A percentile compares a stretch with the other conserved stretches of the same genome.
Evolutionary conservation across 2,797 vertebrate species (phyloP).

Genomic region (Spizella passerina): DNA sequence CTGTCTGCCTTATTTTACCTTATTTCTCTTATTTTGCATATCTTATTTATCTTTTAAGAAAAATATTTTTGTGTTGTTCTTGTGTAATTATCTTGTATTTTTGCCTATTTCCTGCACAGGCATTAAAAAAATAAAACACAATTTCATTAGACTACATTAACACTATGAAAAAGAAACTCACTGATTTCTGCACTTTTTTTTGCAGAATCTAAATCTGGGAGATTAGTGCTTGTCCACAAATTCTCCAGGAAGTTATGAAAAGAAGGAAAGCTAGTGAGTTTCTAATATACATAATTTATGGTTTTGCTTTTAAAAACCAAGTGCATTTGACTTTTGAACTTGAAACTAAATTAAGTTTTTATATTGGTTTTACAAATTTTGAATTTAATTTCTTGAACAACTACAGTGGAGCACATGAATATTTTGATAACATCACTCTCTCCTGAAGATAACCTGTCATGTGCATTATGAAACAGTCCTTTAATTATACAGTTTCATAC

Average conservation of each 20-base stretch:
- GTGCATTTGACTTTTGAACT: neutral
- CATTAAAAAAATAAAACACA: neutral
- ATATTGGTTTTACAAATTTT: neutral
- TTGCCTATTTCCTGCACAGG: neutral
- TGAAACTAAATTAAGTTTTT: neutral
- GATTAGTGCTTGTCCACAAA: neutral
- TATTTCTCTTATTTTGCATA: neutral
- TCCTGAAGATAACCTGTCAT: neutral
- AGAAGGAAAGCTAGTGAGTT: neutral
- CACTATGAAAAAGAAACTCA: neutral
- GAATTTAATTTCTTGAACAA: neutral
- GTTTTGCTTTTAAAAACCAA: neutral
- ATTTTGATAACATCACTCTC: neutral
- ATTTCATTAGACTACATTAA: neutral
- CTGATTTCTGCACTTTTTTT: neutral
- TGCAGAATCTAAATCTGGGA: neutral
- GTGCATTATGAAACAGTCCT: neutral
- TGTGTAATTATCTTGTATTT: neutral
- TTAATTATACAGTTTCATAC: neutral
- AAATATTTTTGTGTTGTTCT: neutral
- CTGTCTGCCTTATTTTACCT: neutral
- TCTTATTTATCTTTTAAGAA: neutral
- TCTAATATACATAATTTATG: neutral
- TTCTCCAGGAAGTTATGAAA: neutral
- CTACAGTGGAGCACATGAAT: neutral